Evolutionary conservation across 2,888 invertebrate genomes (phyloP).

Genomic region (Empis stercorea): DNA sequence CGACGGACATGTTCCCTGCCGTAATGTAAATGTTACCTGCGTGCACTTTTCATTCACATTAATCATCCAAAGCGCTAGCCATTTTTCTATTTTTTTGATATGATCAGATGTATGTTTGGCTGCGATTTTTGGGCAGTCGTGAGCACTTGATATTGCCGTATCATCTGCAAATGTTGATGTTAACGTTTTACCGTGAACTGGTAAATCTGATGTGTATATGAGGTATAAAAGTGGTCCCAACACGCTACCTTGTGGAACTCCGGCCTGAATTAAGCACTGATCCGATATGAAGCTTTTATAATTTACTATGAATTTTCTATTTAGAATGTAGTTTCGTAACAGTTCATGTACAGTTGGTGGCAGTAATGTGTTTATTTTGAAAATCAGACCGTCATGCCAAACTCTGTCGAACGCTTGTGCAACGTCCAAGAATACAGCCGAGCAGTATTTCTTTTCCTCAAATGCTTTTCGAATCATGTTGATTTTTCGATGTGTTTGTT

Average conservation of each 20-base stretch:
- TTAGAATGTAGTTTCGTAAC: neutral
- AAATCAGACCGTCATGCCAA: neutral
- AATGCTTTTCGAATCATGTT: neutral
- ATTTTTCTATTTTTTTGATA: neutral
- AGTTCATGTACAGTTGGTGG: neutral
- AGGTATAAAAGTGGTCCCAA: neutral
- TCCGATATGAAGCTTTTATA: neutral
- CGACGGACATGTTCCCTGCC: too few species aligned
- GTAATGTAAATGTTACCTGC: too few species aligned
- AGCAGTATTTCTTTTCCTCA: neutral
- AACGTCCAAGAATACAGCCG: neutral
- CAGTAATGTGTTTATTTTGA: neutral
- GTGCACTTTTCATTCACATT: neutral
- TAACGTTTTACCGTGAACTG: neutral
- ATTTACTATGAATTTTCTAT: neutral
- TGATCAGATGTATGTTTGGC: neutral
- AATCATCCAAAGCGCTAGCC: neutral
- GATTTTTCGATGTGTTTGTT: neutral
- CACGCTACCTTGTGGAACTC: neutral
- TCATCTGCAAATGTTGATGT: neutral
- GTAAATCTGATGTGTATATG: neutral
- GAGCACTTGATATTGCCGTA: neutral
- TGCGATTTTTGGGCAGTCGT: neutral
- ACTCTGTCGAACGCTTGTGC: neutral
- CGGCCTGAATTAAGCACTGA: neutral